Percentiles rank a stretch among this genome's conserved stretches.
phyloP scores from a whole-genome alignment of 2,113 vertebrate species.

The Ailuropoda melanoleuca region DNA sequence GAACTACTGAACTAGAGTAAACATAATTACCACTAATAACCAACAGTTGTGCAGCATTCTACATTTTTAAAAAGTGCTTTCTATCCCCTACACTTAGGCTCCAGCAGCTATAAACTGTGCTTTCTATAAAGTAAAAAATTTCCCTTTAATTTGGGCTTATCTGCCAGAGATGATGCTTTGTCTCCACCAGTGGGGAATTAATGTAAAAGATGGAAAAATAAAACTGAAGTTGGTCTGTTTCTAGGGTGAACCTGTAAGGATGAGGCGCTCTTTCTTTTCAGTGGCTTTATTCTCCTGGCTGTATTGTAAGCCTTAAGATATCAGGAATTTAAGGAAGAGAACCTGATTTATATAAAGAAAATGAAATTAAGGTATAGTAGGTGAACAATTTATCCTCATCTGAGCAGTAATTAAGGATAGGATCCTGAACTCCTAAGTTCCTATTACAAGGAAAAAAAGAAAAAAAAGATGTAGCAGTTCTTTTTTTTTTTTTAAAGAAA shows the following conservation, averaged over 20 bases:
- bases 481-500: constrained; percentile 13
- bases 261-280: neutral
- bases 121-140: neutral
- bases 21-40: neutral
- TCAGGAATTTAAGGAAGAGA: constrained; percentile 24
- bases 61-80: neutral
- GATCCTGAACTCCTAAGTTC: neutral
- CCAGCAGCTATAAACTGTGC: neutral
- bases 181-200: neutral
- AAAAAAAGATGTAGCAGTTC: neutral
- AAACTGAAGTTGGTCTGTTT: neutral
- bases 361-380: neutral
- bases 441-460: neutral
- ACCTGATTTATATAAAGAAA: constrained; percentile 21
- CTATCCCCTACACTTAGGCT: neutral
- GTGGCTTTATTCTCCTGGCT: neutral
- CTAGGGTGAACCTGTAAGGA: neutral
- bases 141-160: neutral
- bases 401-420: neutral
- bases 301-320: neutral
- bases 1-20: neutral
- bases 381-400: neutral
- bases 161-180: neutral
- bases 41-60: neutral
- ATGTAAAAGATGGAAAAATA: neutral